Evolutionary conservation across 2,113 vertebrate genomes (phyloP), one percentile per base, ranked within the genome.

Genomic region (Mystacornis crossleyi): DNA sequence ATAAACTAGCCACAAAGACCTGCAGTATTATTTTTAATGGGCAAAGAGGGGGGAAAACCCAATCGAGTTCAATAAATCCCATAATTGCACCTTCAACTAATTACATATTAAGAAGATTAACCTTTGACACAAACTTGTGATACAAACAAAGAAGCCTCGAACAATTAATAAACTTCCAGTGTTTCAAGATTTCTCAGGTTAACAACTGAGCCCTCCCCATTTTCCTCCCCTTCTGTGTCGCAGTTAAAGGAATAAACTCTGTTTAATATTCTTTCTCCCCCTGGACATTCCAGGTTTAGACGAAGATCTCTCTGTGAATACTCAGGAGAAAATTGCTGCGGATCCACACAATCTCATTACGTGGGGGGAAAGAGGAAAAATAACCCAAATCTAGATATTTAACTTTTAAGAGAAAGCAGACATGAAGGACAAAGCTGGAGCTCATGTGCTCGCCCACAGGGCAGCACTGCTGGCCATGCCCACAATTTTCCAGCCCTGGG

Each of bases 91-190:
- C 73, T 95, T 81, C 80, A 87, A 84, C 94, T 95, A 90, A 95
- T 89, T 95, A 92, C 85, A 86, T 69, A 93, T 93, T 94, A 96
- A 95, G 88, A 88, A 95, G 93, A 86, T 94, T 94, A 97, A 83
- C 73, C 90, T 94, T 82, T 95, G 86, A 97, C 93, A 95, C 70
- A 88, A 95, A 94, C 93, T 94, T 93, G 90, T 51, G 89, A 97
- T 93, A 79, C 81, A 97, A 89, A 89, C 74, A 84, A 95, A 75
- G 87, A 89, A 18, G 81, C 81, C 36, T 77, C 80, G 33, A 84
- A 93, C 69, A 91, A 91, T 91, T 89, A 93, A 93, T 87, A 94
- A 96, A 96, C 72, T 95, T 89, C 16, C 62, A 87, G 40, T 8
- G 80, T 55, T 79, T 92, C 48, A 64, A 45, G 81, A 67, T 81